Evolutionary conservation across 2,888 invertebrate species (phyloP).

Genomic region (Agrenia bidenticulata): DNA sequence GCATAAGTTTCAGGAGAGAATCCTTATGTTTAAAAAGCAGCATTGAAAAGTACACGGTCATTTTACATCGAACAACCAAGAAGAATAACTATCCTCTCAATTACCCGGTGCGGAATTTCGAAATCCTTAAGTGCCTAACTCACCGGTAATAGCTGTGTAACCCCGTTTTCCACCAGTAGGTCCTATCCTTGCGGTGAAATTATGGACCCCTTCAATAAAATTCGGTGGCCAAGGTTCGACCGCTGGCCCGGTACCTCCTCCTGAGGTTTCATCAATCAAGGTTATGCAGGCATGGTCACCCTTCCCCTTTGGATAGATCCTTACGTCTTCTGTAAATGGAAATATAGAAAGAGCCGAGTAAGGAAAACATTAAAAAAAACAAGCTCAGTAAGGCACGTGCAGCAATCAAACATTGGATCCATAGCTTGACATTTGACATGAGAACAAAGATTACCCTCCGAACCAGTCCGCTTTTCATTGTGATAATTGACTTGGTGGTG

Average conservation of each 20-base stretch:
- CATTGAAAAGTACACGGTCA: no score
- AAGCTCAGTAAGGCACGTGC: no score
- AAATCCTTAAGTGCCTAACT: no score
- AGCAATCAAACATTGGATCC: no score
- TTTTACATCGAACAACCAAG: no score
- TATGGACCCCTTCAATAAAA: constrained; percentile 64
- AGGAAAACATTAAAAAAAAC: no score
- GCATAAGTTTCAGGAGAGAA: no score
- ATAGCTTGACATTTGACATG: no score
- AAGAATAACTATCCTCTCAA: no score
- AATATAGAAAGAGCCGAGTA: no score
- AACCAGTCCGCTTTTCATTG: neutral
- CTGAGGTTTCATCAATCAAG: constrained; percentile 28
- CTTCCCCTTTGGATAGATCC: constrained; percentile 66
- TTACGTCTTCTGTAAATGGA: constrained; percentile 48
- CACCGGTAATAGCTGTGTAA: constrained; percentile 76
- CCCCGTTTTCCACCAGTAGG: constrained; percentile 80
- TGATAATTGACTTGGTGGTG: constrained; percentile 6
- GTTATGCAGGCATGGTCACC: constrained; percentile 42
- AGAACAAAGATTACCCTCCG: constrained; percentile 1
- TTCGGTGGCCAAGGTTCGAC: constrained; percentile 70
- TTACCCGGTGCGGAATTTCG: no score
- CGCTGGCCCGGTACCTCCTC: constrained; percentile 34
- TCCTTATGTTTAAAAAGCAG: no score
- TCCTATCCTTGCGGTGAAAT: constrained; percentile 75